Conservation (phyloP, 2,113 vertebrate species). For the Etia nguti region DNA sequence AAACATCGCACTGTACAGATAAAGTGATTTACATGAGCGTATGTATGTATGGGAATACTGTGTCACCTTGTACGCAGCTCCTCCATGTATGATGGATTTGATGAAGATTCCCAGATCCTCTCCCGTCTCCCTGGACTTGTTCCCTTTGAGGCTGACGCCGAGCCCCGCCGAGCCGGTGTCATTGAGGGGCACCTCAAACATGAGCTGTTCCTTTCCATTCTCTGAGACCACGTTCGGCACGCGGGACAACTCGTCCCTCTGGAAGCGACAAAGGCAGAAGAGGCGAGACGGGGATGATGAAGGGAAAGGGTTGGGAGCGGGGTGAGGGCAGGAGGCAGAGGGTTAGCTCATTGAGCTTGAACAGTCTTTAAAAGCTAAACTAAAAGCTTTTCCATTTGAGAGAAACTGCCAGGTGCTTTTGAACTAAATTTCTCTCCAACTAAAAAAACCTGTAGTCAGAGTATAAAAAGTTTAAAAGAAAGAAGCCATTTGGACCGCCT, state of each 20-base stretch:
- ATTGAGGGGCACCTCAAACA: constrained; percentile 92
- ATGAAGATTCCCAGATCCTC: constrained; percentile 97
- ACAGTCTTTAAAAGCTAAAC: constrained; percentile 34
- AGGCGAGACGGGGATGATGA: not conserved
- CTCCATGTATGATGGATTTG: constrained; percentile 94
- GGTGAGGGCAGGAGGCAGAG: not conserved
- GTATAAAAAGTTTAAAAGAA: not conserved
- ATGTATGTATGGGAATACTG: not conserved
- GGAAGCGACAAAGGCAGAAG: not conserved
- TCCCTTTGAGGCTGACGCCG: constrained; percentile 95
- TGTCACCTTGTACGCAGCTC: constrained; percentile 91
- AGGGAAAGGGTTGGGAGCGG: not conserved
- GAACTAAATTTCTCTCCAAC: constrained; percentile 12
- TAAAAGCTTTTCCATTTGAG: constrained; percentile 63
- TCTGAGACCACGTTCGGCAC: constrained; percentile 49
- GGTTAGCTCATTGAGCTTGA: constrained; percentile 19
- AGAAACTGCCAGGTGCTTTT: constrained; percentile 40
- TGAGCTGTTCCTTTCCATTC: constrained; percentile 86
- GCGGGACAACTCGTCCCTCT: constrained; percentile 63
- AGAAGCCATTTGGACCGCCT: constrained; percentile 7
- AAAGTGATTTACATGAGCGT: not conserved
- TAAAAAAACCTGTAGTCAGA: not conserved
- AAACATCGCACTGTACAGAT: not conserved
- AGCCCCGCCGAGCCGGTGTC: constrained; percentile 94
- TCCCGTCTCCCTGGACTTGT: constrained; percentile 91